Conservation (phyloP, 2,888 invertebrate genomes). For the Pristionchus arcanus region DNA sequence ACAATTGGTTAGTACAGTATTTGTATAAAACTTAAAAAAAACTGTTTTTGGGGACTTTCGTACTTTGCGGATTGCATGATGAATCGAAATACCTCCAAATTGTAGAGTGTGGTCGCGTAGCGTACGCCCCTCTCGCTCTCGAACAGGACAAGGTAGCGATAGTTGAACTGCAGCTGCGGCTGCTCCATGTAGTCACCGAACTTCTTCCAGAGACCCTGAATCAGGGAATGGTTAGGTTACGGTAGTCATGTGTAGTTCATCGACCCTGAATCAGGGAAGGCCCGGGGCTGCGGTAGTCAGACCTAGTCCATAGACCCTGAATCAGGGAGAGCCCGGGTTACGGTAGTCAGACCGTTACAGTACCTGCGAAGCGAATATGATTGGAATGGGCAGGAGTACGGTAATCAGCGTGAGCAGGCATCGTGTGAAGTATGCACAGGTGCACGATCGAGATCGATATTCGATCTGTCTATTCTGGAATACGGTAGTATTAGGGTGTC, state of each 20-base stretch:
- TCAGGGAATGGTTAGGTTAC: not conserved
- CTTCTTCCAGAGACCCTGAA: slow-evolving; percentile 65
- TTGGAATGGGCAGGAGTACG: slow-evolving; percentile 52
- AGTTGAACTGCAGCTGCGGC: slow-evolving; percentile 60
- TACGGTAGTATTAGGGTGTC: too few species aligned
- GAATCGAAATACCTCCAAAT: too few species aligned
- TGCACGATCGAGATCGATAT: slow-evolving; percentile 49
- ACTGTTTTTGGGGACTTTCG: too few species aligned
- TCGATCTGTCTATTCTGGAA: slow-evolving; percentile 51
- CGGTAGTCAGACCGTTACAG: not conserved
- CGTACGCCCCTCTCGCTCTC: slow-evolving; percentile 17
- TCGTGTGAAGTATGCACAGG: slow-evolving; percentile 29
- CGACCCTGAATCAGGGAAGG: slow-evolving; percentile 57
- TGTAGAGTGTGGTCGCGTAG: slow-evolving; percentile 30
- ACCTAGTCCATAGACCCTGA: slow-evolving; percentile 60
- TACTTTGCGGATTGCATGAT: too few species aligned
- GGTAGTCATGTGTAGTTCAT: slow-evolving; percentile 58
- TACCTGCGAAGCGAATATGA: slow-evolving; percentile 54
- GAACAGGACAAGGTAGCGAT: slow-evolving; percentile 57
- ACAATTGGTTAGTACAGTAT: too few species aligned
- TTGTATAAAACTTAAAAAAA: too few species aligned
- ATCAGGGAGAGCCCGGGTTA: not conserved
- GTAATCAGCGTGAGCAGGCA: slow-evolving; percentile 16
- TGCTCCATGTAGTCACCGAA: slow-evolving; percentile 60
- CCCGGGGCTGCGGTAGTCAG: not conserved